Percentiles rank a stretch among this genome's conserved stretches.
These are phyloP conservation scores for Erebia ligea DNA, from an alignment of 2,888 invertebrate genomes.

Conservation along the genomic window DNA sequence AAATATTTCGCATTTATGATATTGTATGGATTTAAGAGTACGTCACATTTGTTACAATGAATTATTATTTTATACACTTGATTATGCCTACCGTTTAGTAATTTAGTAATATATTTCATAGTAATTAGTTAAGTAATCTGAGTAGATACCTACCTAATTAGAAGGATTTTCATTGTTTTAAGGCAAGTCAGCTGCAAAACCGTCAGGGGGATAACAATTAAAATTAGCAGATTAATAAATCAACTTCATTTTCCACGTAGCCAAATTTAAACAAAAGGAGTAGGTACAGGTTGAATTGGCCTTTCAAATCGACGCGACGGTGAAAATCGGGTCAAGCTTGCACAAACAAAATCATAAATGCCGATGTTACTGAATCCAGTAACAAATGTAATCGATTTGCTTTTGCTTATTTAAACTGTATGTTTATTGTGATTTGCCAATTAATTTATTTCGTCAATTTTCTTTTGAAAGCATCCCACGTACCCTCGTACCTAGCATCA, in stretches of 20 bases:
- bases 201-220: conserved; percentile 39
- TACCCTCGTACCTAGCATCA: too few species aligned
- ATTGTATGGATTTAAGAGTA: too few species aligned
- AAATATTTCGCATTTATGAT: too few species aligned
- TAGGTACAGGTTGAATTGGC: conserved; percentile 69
- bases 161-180: background rate
- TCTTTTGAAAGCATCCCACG: background rate
- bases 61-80: too few species aligned
- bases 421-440: background rate
- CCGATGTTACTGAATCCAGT: conserved; percentile 56
- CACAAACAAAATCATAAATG: conserved; percentile 71
- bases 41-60: too few species aligned
- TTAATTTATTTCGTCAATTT: background rate
- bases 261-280: conserved; percentile 72
- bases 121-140: too few species aligned
- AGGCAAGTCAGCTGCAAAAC: conserved; percentile 16
- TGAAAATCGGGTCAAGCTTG: conserved; percentile 75
- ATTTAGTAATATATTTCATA: too few species aligned
- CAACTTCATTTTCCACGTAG: conserved; percentile 67
- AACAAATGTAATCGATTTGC: conserved; percentile 40
- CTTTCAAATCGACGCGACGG: conserved; percentile 75
- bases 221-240: conserved; percentile 52
- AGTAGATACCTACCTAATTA: background rate
- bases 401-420: background rate
- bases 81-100: too few species aligned